Conservation (phyloP, 1,140 invertebrate species). For the Trissolcus basalis region DNA sequence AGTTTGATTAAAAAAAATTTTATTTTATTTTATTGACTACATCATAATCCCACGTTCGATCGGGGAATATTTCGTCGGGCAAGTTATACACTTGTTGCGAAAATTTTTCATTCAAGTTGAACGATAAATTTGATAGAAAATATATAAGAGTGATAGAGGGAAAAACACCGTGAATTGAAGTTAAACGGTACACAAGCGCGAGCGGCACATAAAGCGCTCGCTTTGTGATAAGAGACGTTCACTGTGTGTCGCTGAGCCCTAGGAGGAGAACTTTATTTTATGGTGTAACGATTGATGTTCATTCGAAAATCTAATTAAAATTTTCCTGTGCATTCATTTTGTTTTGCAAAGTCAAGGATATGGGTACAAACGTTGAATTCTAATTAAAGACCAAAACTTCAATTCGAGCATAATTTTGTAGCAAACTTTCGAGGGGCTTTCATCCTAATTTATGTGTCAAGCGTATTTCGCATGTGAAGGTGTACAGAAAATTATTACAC, state of each 20-base stretch:
- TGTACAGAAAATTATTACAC: background rate
- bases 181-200: constrained; percentile 1
- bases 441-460: too few relatives aligned
- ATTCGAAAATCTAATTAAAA: background rate
- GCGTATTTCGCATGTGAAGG: too few relatives aligned
- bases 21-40: too few relatives aligned
- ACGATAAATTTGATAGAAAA: background rate
- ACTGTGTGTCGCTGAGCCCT: background rate
- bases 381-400: constrained; percentile 22
- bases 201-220: background rate
- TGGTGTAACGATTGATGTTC: background rate
- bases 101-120: constrained; percentile 2
- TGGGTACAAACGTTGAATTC: background rate
- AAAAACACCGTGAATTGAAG: background rate
- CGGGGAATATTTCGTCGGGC: too few relatives aligned
- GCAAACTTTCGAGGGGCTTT: background rate
- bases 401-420: constrained; percentile 4
- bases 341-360: background rate
- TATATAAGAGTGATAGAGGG: background rate
- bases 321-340: background rate
- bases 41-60: too few relatives aligned
- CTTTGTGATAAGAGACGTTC: background rate
- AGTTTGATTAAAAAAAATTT: too few relatives aligned
- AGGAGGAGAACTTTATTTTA: background rate
- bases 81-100: background rate